Evolutionary conservation across 2,797 vertebrate genomes (phyloP).

Genomic region (Dryobates pubescens): DNA sequence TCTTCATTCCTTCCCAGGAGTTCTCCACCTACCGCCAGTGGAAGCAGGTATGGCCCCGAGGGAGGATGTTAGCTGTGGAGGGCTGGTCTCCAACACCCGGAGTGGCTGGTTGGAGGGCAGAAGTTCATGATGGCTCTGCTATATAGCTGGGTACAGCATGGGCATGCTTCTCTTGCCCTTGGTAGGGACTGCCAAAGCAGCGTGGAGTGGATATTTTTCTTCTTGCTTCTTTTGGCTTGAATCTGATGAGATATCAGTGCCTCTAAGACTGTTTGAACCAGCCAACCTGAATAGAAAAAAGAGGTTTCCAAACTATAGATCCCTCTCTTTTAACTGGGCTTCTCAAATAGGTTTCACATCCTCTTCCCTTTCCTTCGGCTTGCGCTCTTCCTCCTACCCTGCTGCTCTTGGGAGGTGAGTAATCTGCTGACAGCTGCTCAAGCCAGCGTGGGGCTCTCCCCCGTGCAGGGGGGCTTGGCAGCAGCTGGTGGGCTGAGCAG

Average conservation of each 20-base stretch:
- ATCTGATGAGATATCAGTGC: fast-evolving
- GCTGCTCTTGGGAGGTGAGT: not conserved
- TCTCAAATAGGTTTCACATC: not conserved
- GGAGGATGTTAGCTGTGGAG: fast-evolving
- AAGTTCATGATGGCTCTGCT: fast-evolving
- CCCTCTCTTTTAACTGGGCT: not conserved
- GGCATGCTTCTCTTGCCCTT: fast-evolving
- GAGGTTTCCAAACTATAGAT: not conserved
- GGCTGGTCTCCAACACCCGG: fast-evolving
- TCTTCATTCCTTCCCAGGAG: constrained; percentile 91
- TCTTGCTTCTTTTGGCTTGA: not conserved
- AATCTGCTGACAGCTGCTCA: not conserved
- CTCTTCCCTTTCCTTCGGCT: constrained; percentile 26
- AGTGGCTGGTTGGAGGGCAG: not conserved
- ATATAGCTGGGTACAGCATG: not conserved
- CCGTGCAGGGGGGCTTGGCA: not conserved
- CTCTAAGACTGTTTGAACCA: not conserved
- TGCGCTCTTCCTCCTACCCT: not conserved
- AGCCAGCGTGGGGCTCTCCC: not conserved
- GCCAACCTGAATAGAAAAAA: not conserved
- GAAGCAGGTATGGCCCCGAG: constrained; percentile 80
- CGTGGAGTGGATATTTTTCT: fast-evolving
- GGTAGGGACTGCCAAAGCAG: not conserved
- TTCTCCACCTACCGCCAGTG: constrained; percentile 90
- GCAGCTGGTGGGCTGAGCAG: not conserved